phyloP scores from a whole-genome alignment of 2,888 invertebrate species.

The Thysanoteuthis rhombus region DNA sequence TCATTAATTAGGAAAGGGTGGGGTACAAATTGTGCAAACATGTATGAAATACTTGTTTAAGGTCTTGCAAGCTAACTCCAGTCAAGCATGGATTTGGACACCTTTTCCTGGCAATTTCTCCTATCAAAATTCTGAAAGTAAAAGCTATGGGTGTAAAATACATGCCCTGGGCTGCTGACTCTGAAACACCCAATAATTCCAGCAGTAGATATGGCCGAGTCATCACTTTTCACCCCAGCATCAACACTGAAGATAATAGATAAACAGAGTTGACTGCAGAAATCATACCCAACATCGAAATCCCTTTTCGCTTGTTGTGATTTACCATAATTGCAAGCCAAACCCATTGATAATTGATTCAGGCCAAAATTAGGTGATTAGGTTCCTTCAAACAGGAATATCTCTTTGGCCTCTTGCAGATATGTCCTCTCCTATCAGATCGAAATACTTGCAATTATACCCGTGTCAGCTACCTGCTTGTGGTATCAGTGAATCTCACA shows the following conservation, averaged over 20 bases:
- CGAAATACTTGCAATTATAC: background rate
- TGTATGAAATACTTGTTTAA: too few species aligned
- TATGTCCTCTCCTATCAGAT: background rate
- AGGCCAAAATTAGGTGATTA: background rate
- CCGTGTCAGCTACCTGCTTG: background rate
- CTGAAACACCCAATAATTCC: background rate
- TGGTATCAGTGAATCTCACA: background rate
- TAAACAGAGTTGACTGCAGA: background rate
- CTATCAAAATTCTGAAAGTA: background rate
- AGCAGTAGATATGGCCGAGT: background rate
- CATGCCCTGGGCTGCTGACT: background rate
- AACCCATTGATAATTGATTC: background rate
- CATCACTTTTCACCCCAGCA: background rate
- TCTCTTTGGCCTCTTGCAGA: background rate
- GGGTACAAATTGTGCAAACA: too few species aligned
- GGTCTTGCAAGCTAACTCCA: too few species aligned
- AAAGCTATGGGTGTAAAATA: background rate
- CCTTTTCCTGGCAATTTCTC: background rate
- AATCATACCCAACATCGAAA: background rate
- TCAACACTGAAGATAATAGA: background rate
- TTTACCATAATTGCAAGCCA: background rate
- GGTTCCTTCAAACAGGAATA: background rate
- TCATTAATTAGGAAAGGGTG: too few species aligned
- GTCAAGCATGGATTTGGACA: background rate
- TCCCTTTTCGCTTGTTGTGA: background rate